Conservation (phyloP, 2,888 invertebrate species). For the Ectemnius lituratus region DNA sequence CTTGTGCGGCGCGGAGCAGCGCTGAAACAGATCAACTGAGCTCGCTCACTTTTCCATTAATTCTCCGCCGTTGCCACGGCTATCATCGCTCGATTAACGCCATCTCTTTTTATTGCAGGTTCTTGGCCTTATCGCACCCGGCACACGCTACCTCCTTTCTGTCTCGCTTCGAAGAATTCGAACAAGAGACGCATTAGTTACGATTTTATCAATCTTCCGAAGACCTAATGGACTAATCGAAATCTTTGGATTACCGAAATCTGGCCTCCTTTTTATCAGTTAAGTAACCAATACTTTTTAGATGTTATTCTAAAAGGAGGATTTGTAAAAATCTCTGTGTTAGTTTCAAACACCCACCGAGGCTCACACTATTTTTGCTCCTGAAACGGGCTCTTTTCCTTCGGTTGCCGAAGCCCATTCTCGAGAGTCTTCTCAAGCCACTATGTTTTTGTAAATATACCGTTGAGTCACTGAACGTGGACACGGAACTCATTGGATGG, state of each 20-base stretch:
- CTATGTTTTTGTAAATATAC: background rate
- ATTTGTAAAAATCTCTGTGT: background rate
- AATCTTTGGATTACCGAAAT: too few species aligned
- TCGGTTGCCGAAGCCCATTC: background rate
- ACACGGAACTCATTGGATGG: too few species aligned
- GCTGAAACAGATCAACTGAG: slow-evolving; percentile 54
- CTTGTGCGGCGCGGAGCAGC: slow-evolving; percentile 59
- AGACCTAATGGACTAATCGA: too few species aligned
- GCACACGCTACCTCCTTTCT: too few species aligned
- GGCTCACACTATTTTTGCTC: background rate
- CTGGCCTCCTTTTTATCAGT: too few species aligned
- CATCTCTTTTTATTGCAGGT: too few species aligned
- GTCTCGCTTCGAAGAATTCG: too few species aligned
- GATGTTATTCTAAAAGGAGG: background rate
- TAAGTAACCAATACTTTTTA: background rate
- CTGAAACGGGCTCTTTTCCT: background rate
- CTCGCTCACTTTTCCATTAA: background rate
- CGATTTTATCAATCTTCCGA: too few species aligned
- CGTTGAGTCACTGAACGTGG: background rate
- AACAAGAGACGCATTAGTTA: too few species aligned
- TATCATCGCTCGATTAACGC: too few species aligned
- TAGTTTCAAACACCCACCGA: background rate
- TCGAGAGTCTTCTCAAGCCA: background rate
- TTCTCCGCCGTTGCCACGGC: too few species aligned
- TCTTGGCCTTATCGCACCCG: too few species aligned